These are phyloP conservation scores for Petrophora chlorosata DNA, from an alignment of 2,888 invertebrate species.

Conservation along the genomic window DNA sequence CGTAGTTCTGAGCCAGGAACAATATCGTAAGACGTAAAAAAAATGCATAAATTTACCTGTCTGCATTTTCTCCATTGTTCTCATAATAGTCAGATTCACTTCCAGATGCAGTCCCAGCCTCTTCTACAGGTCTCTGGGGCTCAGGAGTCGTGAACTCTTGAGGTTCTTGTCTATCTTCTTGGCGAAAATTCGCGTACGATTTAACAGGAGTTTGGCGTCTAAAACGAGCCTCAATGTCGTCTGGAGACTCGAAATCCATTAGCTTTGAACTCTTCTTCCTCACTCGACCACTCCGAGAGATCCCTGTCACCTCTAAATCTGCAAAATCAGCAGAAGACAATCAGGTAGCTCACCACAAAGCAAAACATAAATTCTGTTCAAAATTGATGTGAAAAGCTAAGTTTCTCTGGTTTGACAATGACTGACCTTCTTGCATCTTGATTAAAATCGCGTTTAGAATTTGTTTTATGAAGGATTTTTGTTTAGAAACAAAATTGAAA, in stretches of 20 bases:
- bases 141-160: slow-evolving; percentile 55
- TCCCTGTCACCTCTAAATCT: slow-evolving; percentile 93
- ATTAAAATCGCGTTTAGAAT: background rate
- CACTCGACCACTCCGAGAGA: slow-evolving; percentile 94
- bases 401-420: background rate
- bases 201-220: slow-evolving; percentile 68
- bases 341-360: background rate
- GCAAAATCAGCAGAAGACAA: slow-evolving; percentile 25
- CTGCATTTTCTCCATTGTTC: slow-evolving; percentile 70
- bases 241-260: slow-evolving; percentile 96
- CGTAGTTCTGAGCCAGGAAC: too few relatives aligned
- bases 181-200: slow-evolving; percentile 51
- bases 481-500: background rate
- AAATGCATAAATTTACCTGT: slow-evolving; percentile 68
- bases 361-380: background rate
- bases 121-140: slow-evolving; percentile 52
- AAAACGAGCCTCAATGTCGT: slow-evolving; percentile 89
- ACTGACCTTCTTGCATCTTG: slow-evolving; percentile 49
- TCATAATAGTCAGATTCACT: slow-evolving; percentile 79
- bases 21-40: too few relatives aligned
- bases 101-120: slow-evolving; percentile 66
- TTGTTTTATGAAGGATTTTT: slow-evolving; percentile 4
- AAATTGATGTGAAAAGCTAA: background rate
- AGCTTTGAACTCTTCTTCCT: slow-evolving; percentile 97
- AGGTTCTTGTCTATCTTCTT: slow-evolving; percentile 58